Conservation (phyloP, 2,113 vertebrate species). For the Galeopterus variegatus region DNA sequence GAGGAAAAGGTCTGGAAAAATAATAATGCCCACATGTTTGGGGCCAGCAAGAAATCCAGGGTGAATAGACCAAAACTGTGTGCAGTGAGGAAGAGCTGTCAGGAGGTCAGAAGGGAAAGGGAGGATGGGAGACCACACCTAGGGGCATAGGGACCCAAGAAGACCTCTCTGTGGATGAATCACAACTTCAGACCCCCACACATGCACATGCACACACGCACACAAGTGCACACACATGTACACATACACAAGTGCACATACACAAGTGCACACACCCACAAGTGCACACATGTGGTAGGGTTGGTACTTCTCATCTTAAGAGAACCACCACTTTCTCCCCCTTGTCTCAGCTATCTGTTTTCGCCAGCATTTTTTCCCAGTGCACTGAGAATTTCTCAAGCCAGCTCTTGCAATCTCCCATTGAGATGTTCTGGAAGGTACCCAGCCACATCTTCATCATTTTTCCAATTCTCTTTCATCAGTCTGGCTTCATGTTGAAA, state of each 20-base stretch:
- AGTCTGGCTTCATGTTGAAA: no score
- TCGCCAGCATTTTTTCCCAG: no score
- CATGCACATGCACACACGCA: not conserved
- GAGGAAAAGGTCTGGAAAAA: not conserved
- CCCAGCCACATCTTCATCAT: no score
- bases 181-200: no score
- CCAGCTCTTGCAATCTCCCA: no score
- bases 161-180: not conserved
- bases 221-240: not conserved
- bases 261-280: accelerated
- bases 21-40: not conserved
- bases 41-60: not conserved
- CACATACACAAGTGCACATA: accelerated
- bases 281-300: no score
- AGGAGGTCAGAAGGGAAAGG: not conserved
- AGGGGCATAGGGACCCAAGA: not conserved
- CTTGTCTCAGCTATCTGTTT: not conserved
- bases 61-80: not conserved
- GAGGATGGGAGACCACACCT: not conserved
- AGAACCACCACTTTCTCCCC: not conserved
- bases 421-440: no score
- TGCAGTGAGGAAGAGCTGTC: not conserved
- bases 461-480: no score
- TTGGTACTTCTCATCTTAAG: not conserved
- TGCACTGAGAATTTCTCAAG: no score